phyloP scores from a whole-genome alignment of 2,113 vertebrate species.

The Solea solea region DNA sequence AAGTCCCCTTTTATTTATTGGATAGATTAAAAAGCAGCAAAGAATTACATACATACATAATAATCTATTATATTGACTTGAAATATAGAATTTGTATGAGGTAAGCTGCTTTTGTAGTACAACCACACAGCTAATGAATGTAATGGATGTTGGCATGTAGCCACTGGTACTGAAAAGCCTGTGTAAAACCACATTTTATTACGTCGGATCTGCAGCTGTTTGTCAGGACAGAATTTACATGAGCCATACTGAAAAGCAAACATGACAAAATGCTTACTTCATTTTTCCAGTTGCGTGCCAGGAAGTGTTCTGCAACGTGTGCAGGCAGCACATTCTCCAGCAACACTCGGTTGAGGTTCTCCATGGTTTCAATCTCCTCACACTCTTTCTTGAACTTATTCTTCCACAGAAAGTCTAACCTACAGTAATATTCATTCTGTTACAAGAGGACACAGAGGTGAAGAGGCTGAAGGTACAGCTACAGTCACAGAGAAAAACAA shows the following conservation, averaged over 20 bases:
- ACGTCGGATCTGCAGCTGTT: constrained; percentile 3
- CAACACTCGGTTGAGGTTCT: constrained; percentile 95
- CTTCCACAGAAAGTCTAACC: constrained; percentile 99
- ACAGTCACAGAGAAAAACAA: constrained; percentile 81
- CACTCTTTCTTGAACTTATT: constrained; percentile 99
- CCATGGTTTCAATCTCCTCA: constrained; percentile 99
- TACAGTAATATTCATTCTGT: constrained; percentile 99
- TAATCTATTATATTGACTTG: background rate
- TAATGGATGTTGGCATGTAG: constrained; percentile 16
- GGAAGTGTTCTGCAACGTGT: constrained; percentile 97
- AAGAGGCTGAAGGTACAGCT: constrained; percentile 86
- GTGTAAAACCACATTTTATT: background rate
- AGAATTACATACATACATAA: background rate
- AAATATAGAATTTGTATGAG: background rate
- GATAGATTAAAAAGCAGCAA: background rate
- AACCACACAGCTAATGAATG: constrained; percentile 4
- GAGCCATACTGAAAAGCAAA: background rate
- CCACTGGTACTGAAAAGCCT: constrained; percentile 7
- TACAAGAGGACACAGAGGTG: constrained; percentile 99
- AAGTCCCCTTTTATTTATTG: background rate
- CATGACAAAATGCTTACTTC: constrained; percentile 80
- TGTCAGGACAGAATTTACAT: background rate
- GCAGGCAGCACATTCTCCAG: constrained; percentile 97
- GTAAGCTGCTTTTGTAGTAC: constrained; percentile 3
- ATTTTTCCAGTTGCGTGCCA: constrained; percentile 97